Base-by-base conservation (phyloP, 2,797 vertebrate genomes). In the Ptychadena robeensis region DNA sequence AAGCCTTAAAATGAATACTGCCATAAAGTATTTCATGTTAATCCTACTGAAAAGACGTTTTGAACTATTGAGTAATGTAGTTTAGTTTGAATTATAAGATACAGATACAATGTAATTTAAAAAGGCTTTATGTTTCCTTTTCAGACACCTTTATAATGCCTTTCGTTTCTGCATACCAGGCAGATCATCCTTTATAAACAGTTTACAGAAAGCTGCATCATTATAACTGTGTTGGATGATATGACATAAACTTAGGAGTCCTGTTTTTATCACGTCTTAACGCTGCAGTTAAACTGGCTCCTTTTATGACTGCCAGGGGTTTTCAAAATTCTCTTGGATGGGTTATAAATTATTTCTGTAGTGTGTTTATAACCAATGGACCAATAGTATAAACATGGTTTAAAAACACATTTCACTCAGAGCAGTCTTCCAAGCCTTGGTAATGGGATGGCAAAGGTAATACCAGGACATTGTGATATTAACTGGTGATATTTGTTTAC, bases 331-430 rank as follows among this genome's bases (percentile, higher is more conserved):
- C 27, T 61, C 59, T 25, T 61, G 11, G 59, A n/a, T 61, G 59
- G 27, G 25, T 9, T 10, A 28, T 12, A 61, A 25, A 61, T 28
- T 25, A 28, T 69, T n/a, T 35, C 15, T 25, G 3, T 34, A 38
- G 67, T 37, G 9, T 69, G 34, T 69, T 69, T 69, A 69, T 34
- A 69, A 18, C 22, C n/a, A 69, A 35, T 37, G 32, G 32, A 25
- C 34, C n/a, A 31, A 38, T 69, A 35, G 37, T 69, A 35, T 11
- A 34, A 69, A 69, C 31, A 69, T 37, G 67, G 15, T 31, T 15
- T 22, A 53, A 53, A 53, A 53, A 61, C 59, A 27, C 27, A 11
- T 61, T 53, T 53, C 18, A 53, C 18, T 53, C 44, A 22, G 18
- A 22, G 44, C 44, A 53, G 44, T 22, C 18, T 53, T 53, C 18